Conservation (phyloP, 2,113 vertebrate genomes). For the Zosterops hypoxanthus region DNA sequence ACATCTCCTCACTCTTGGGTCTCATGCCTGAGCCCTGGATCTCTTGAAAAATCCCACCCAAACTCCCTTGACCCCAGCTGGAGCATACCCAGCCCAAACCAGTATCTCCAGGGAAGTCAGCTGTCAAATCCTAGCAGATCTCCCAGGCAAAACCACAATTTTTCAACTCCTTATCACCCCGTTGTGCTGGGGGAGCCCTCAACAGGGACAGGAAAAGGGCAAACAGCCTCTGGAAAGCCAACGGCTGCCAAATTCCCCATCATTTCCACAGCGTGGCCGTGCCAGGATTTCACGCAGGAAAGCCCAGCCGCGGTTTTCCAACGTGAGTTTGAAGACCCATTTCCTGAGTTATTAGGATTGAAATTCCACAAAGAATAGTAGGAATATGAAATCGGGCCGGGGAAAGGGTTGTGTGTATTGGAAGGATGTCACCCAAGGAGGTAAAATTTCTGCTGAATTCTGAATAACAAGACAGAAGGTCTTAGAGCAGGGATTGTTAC, state of each 20-base stretch:
- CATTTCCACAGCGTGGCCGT: neutral
- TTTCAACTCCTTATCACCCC: conserved; percentile 11
- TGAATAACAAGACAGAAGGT: neutral
- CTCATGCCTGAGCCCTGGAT: fast-evolving
- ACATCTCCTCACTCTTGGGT: neutral
- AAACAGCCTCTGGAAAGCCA: conserved; percentile 9
- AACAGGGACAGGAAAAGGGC: conserved; percentile 44
- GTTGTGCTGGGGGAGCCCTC: conserved; percentile 15
- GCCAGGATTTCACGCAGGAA: conserved; percentile 27
- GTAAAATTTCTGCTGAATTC: neutral
- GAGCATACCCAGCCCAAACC: neutral
- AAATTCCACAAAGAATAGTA: conserved; percentile 13
- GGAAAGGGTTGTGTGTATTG: fast-evolving
- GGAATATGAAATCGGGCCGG: neutral
- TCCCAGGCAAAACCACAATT: conserved; percentile 38
- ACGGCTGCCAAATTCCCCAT: neutral
- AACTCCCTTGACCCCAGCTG: fast-evolving
- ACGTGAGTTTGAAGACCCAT: conserved; percentile 54
- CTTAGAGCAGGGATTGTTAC: neutral
- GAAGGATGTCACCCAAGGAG: neutral
- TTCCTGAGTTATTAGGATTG: conserved; percentile 54
- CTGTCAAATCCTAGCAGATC: conserved; percentile 45
- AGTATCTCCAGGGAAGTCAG: conserved; percentile 33
- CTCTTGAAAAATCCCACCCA: neutral
- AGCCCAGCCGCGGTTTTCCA: neutral